phyloP scores from a whole-genome alignment of 2,113 vertebrate genomes.

The Diadophis punctatus region DNA sequence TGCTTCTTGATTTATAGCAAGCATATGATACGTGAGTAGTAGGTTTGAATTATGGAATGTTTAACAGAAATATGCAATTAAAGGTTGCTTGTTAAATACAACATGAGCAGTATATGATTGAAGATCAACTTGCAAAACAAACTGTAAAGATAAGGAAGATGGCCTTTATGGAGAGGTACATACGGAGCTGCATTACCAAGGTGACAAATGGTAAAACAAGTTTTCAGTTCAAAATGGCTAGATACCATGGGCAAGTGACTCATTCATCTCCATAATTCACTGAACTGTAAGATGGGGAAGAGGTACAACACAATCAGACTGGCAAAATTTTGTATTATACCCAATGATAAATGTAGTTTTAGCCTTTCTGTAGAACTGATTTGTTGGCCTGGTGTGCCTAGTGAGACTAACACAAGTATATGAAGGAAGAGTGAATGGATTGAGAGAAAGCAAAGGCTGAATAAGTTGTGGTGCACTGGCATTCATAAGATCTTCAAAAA shows the following conservation, averaged over 20 bases:
- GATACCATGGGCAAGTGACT: background rate
- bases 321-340: background rate
- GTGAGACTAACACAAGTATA: background rate
- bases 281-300: background rate
- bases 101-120: background rate
- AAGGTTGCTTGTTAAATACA: background rate
- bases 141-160: background rate
- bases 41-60: background rate
- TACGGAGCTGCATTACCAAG: no score
- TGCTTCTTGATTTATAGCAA: background rate
- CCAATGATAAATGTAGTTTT: background rate
- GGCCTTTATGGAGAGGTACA: background rate
- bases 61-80: background rate
- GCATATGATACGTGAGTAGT: background rate
- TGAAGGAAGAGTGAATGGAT: background rate
- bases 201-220: background rate
- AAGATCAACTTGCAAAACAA: background rate
- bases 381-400: background rate
- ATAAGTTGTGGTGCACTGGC: background rate
- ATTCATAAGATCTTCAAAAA: background rate
- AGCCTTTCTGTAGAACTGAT: background rate
- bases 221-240: background rate
- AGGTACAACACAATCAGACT: background rate
- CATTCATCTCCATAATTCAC: background rate
- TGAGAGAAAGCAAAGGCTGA: background rate